Percentiles rank a stretch among this genome's conserved stretches.
Conservation (phyloP, 2,888 invertebrate species). For the Nemurella pictetii region DNA sequence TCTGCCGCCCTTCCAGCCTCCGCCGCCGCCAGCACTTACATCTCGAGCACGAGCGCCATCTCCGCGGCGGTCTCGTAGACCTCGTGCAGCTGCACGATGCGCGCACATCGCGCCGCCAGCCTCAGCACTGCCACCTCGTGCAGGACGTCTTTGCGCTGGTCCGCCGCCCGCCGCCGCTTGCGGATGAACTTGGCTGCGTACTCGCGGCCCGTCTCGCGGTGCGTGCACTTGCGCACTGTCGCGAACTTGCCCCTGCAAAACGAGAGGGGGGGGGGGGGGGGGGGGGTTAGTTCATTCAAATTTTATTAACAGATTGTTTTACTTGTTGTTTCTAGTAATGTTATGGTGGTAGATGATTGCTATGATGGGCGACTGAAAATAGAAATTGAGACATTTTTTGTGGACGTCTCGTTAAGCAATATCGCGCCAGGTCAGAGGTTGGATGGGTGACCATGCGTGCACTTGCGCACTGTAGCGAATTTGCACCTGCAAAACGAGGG, state of each 20-base stretch:
- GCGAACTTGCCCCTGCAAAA: slow-evolving; percentile 95
- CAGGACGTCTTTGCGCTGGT: slow-evolving; percentile 84
- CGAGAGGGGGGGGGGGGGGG: not conserved
- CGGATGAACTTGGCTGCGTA: slow-evolving; percentile 97
- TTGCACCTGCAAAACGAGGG: no score
- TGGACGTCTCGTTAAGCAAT: no score
- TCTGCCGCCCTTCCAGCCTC: not conserved
- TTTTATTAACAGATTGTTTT: not conserved
- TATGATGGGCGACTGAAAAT: no score
- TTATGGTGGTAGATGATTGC: no score
- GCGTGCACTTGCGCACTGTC: slow-evolving; percentile 87
- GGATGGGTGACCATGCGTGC: no score
- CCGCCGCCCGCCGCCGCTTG: slow-evolving; percentile 83
- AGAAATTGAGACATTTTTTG: no score
- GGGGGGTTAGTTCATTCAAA: no score
- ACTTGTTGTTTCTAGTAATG: not conserved
- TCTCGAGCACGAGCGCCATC: slow-evolving; percentile 85
- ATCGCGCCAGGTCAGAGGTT: no score
- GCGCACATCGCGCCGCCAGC: slow-evolving; percentile 77
- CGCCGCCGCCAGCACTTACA: slow-evolving; percentile 62
- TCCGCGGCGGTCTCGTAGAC: slow-evolving; percentile 72
- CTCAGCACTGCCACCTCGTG: slow-evolving; percentile 93
- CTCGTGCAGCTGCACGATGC: slow-evolving; percentile 89
- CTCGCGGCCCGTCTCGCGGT: slow-evolving; percentile 81
- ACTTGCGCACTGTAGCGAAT: no score